Evolutionary conservation across 37 sponge, comb jelly and placozoan species (phyloP).

Genomic region (Halichondria panicea): DNA sequence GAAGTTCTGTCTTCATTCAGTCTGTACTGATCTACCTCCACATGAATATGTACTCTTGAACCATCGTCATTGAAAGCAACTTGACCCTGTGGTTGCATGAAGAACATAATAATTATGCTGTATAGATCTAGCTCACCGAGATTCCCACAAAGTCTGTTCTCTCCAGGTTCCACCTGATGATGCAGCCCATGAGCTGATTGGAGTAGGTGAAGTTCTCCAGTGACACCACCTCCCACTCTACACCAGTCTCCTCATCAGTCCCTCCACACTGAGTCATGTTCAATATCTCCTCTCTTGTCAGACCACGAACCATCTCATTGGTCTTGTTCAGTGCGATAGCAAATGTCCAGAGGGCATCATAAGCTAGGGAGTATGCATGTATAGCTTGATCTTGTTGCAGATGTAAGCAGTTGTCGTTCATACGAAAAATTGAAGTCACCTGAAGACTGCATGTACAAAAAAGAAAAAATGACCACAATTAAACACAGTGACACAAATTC

Average conservation of each 20-base stretch:
- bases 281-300: background rate
- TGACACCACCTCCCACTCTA: no score
- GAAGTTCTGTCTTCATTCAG: background rate
- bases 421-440: background rate
- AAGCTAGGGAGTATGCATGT: slow-evolving; percentile 6
- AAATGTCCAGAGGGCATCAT: slow-evolving; percentile 22
- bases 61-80: slow-evolving; percentile 25
- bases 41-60: background rate
- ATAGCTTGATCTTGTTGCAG: no score
- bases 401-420: background rate
- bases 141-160: slow-evolving; percentile 20
- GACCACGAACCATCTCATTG: background rate
- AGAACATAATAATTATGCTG: background rate
- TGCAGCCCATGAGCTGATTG: slow-evolving; percentile 10
- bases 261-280: background rate
- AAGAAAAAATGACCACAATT: background rate
- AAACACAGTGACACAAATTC: background rate
- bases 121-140: slow-evolving; percentile 4
- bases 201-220: slow-evolving; percentile 25
- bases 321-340: slow-evolving; percentile 16
- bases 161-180: slow-evolving; percentile 9
- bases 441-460: background rate
- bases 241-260: background rate
- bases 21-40: slow-evolving; percentile 10
- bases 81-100: background rate